These are phyloP conservation scores for Trididemnum clinides DNA, from an alignment of 23 tunicate genomes.

Conservation along the genomic window DNA sequence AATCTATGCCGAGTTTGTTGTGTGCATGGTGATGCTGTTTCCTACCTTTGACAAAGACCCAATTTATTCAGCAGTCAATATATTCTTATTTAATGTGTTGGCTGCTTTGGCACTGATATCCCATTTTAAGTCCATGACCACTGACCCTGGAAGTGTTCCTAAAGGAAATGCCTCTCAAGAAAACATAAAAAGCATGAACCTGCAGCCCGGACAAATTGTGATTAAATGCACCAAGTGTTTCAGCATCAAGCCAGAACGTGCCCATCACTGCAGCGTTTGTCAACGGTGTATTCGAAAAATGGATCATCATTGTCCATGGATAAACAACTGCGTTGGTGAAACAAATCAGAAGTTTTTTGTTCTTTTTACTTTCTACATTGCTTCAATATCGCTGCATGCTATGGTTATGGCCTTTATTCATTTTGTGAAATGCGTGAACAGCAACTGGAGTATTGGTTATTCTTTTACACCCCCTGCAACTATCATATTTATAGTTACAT, in stretches of 20 bases:
- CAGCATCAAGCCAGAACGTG: slow-evolving; percentile 96
- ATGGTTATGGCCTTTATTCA: slow-evolving; percentile 79
- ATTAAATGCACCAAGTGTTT: slow-evolving; percentile 92
- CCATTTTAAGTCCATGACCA: slow-evolving; percentile 97
- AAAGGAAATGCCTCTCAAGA: slow-evolving; percentile 85
- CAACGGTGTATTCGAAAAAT: slow-evolving; percentile 89
- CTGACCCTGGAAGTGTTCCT: slow-evolving; percentile 95
- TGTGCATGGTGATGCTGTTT: slow-evolving; percentile 55
- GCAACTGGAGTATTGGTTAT: slow-evolving; percentile 75
- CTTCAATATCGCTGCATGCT: slow-evolving; percentile 89
- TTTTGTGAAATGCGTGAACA: slow-evolving; percentile 62
- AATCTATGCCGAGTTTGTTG: slow-evolving; percentile 86
- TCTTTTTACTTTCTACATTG: slow-evolving; percentile 92
- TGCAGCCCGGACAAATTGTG: slow-evolving; percentile 94
- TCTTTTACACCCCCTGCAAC: slow-evolving; percentile 79
- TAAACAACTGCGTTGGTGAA: slow-evolving; percentile 98
- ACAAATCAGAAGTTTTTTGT: slow-evolving; percentile 95
- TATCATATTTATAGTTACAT: slow-evolving; percentile 54
- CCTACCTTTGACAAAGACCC: slow-evolving; percentile 41
- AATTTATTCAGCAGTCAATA: slow-evolving; percentile 55
- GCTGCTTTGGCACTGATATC: slow-evolving; percentile 77
- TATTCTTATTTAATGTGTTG: slow-evolving; percentile 59
- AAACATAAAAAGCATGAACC: slow-evolving; percentile 69
- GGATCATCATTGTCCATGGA: slow-evolving; percentile 99
- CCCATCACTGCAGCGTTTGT: slow-evolving; percentile 97